Evolutionary conservation across 2,113 vertebrate genomes (phyloP).

Genomic region (cattle (Bos taurus)): ARS-UCD2.0 NC_037342.1:37520501-37521000

Average conservation of each 20-base stretch:
- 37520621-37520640: neutral
- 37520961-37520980: neutral
- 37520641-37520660: neutral
- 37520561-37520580: neutral
- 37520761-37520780: neutral
- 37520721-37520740: neutral
- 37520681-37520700: neutral
- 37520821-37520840: neutral
- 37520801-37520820: neutral
- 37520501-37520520: neutral
- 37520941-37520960: neutral
- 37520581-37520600: neutral
- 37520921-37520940: neutral
- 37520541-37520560: neutral
- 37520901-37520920: neutral
- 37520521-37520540: neutral
- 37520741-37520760: neutral
- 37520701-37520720: neutral
- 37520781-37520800: neutral
- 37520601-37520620: neutral
- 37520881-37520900: conserved; percentile 8
- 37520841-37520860: neutral
- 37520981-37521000: neutral
- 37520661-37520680: neutral
- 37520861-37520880: neutral